Evolutionary conservation across 2,113 vertebrate genomes (phyloP).

Genomic region (Ceyx melanurus): DNA sequence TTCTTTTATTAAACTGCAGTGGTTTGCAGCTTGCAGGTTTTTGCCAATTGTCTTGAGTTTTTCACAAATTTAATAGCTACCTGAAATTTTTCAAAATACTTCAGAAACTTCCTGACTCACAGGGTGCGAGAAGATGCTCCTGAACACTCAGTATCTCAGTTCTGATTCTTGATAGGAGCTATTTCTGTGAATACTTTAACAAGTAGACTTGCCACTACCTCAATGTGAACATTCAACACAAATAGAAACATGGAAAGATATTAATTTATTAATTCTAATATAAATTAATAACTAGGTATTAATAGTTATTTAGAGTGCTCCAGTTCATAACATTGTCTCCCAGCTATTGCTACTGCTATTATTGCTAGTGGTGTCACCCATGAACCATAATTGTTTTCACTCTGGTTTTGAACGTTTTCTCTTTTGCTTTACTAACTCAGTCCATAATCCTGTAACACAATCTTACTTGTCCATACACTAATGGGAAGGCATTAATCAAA

Average conservation of each 20-base stretch:
- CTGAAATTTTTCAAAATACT: background rate
- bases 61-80: background rate
- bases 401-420: background rate
- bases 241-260: background rate
- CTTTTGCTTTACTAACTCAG: background rate
- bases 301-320: background rate
- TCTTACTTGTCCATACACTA: constrained; percentile 9
- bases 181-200: background rate
- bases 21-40: background rate
- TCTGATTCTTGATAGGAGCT: background rate
- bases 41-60: background rate
- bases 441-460: background rate
- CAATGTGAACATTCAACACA: background rate
- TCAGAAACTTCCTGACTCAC: background rate
- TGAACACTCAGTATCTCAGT: background rate
- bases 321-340: background rate
- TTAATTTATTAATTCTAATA: background rate
- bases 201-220: background rate
- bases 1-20: background rate
- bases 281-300: background rate
- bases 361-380: background rate
- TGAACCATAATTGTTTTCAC: background rate
- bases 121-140: background rate
- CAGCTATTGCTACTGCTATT: background rate
- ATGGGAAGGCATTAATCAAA: constrained; percentile 53